Base-by-base conservation (phyloP, 2,113 vertebrate genomes). In the Ageneiosus marmoratus region DNA sequence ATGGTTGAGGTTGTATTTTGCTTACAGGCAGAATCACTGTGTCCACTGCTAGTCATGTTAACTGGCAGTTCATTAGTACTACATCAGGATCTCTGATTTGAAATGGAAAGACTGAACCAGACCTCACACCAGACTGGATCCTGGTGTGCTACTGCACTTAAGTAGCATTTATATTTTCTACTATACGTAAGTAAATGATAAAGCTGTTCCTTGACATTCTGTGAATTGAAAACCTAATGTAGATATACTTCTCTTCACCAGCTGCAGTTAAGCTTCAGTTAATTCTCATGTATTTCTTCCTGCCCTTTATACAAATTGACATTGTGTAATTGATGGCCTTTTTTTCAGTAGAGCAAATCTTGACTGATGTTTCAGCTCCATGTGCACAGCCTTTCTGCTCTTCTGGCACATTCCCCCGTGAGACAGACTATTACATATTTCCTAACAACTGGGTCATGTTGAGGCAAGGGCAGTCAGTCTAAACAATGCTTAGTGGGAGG, bases 401-500 rank as follows among this genome's bases (percentile, higher is more conserved):
- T 44, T 27, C 60, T 67, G 46, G 70, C 34, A n/a, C 53, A 77
- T 53, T 77, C 73, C 81, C n/a, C 81, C 55, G 13, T 37, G 60
- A 73, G 60, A 22, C 46, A 53, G 60, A 83, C 74, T 67, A 55
- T 86, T 80, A 79, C 77, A 84, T 55, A 79, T 65, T 84, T 84
- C 84, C 76, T 84, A 62, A 62, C 46, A 84, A 74, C 67, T 76
- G 60, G 79, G 82, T 88, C 84, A 82, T 41, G 34, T 34, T 80
- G 87, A 72, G 82, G 79, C 53, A 77, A 84, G 80, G 82, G 82
- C 27, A 77, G 79, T 79, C 56, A 48, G 13, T 65, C 67, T 75
- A 77, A 86, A 77, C 84, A 86, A 62, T 69, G 84, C 81, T 73
- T 74, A 55, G 73, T 84, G 82, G 79, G 84, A 86, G 76, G 75